Conservation (phyloP, 2,888 invertebrate genomes). For the Chalcis sispes region DNA sequence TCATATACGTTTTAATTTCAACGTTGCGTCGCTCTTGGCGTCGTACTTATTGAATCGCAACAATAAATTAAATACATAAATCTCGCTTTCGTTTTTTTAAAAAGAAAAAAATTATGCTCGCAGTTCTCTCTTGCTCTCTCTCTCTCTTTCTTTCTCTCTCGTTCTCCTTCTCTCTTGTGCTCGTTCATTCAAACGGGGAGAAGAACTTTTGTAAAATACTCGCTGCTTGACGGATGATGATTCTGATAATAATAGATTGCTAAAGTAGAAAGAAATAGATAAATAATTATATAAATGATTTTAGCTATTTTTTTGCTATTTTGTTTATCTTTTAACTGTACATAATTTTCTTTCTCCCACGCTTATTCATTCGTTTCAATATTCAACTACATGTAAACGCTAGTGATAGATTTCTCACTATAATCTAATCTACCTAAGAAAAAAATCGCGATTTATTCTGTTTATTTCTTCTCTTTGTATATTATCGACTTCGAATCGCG, state of each 20-base stretch:
- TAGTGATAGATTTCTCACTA: slow-evolving; percentile 52
- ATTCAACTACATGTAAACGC: slow-evolving; percentile 44
- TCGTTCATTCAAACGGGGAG: slow-evolving; percentile 36
- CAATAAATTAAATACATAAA: slow-evolving; percentile 72
- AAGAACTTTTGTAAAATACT: slow-evolving; percentile 37
- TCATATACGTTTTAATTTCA: slow-evolving; percentile 51
- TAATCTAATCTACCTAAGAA: slow-evolving; percentile 49
- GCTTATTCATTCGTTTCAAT: slow-evolving; percentile 24
- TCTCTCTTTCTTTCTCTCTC: too few species aligned
- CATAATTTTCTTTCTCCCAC: slow-evolving; percentile 15
- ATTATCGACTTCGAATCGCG: slow-evolving; percentile 6
- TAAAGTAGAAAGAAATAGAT: slow-evolving; percentile 32
- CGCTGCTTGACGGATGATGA: slow-evolving; percentile 32
- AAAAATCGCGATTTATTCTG: slow-evolving; percentile 46
- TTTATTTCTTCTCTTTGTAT: slow-evolving; percentile 24
- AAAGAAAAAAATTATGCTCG: slow-evolving; percentile 33
- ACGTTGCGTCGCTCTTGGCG: slow-evolving; percentile 40
- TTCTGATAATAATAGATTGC: slow-evolving; percentile 27
- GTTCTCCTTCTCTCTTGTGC: slow-evolving; percentile 15
- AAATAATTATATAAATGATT: slow-evolving; percentile 44
- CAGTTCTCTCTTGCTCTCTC: slow-evolving; percentile 28
- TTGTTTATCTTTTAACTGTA: slow-evolving; percentile 38
- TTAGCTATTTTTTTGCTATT: slow-evolving; percentile 31
- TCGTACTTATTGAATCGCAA: slow-evolving; percentile 61
- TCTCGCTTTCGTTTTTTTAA: slow-evolving; percentile 37